Base-by-base conservation (phyloP, 2,888 invertebrate genomes). In the Oscheius sp. region DNA sequence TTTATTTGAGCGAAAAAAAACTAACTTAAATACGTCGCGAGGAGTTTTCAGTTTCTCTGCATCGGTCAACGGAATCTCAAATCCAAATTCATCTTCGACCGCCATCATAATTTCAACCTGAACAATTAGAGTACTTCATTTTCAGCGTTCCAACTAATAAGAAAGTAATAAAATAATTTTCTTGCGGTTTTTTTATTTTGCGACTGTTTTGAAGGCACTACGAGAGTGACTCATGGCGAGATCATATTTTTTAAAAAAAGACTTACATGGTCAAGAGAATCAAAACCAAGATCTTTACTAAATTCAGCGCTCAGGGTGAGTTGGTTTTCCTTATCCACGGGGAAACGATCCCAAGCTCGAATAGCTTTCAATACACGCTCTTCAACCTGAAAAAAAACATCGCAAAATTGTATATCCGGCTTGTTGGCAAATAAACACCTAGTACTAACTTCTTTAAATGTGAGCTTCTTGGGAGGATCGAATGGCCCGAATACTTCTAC, bases 61-160 rank as follows among this genome's bases (percentile, higher is more conserved):
- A 53, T 84, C 82, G 66, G 73, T 71, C 18, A 82, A 73, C 21
- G 84, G 82, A 59, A 84, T 81, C 68, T 84, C 84, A 72, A 84
- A 82, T 49, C 92, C 95, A 91, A 99, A 99, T 91, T 98, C 98
- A 91, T 98, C 98, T 91, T 99, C 98, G 92, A 99, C 95, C 0
- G 96, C 96, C 96, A 98, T 98, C 80, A 98, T 95, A 70, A 99
- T 93, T 91, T 99, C 98, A 61, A 99, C 97, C 91, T 81, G 58
- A 49, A 81, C 64, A 41, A 29, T 1, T 27, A 18, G 27, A n/a
- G n/a, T n/a, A n/a, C n/a, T n/a, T n/a, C n/a, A n/a, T n/a, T n/a
- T n/a, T n/a, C n/a, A n/a, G n/a, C n/a, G 45, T 45, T 45, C 45
- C 16, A 45, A 9, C 9, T 9, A 45, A 16, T 16, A 45, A 16